These are phyloP conservation scores for Helostoma temminkii DNA, from an alignment of 2,797 vertebrate species.

Conservation along the genomic window DNA sequence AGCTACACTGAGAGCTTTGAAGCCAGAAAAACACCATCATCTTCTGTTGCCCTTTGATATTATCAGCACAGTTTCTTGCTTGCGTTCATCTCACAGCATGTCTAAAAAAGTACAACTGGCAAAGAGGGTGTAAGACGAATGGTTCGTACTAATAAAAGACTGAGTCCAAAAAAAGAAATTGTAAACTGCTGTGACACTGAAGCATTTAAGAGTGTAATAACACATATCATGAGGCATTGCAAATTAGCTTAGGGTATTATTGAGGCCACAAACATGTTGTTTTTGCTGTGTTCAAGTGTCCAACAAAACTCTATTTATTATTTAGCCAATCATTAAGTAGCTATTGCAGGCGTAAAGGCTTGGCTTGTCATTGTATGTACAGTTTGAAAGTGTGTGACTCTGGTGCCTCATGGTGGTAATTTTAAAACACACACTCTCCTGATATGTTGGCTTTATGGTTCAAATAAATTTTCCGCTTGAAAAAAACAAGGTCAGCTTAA, in stretches of 20 bases:
- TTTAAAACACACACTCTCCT: too few species aligned
- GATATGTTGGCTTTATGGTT: background rate
- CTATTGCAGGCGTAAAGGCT: background rate
- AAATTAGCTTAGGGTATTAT: background rate
- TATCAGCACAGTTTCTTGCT: constrained; percentile 21
- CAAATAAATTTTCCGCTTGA: background rate
- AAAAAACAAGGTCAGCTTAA: background rate
- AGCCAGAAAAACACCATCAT: constrained; percentile 49
- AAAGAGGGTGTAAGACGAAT: constrained; percentile 30
- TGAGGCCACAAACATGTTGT: too few species aligned
- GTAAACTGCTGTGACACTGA: too few species aligned
- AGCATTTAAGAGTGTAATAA: background rate
- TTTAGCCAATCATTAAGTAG: too few species aligned
- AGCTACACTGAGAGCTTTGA: too few species aligned
- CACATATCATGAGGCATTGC: background rate
- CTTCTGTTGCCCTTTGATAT: constrained; percentile 61
- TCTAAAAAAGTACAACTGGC: constrained; percentile 39
- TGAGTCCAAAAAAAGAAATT: too few species aligned
- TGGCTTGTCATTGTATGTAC: too few species aligned
- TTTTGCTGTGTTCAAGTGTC: background rate
- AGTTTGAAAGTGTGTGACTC: too few species aligned
- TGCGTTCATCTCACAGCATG: constrained; percentile 43
- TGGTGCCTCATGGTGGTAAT: too few species aligned
- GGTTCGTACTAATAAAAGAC: too few species aligned
- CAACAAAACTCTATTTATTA: too few species aligned